These are phyloP conservation scores for Tenualosa ilisha DNA, from an alignment of 2,797 vertebrate genomes.

Conservation along the genomic window DNA sequence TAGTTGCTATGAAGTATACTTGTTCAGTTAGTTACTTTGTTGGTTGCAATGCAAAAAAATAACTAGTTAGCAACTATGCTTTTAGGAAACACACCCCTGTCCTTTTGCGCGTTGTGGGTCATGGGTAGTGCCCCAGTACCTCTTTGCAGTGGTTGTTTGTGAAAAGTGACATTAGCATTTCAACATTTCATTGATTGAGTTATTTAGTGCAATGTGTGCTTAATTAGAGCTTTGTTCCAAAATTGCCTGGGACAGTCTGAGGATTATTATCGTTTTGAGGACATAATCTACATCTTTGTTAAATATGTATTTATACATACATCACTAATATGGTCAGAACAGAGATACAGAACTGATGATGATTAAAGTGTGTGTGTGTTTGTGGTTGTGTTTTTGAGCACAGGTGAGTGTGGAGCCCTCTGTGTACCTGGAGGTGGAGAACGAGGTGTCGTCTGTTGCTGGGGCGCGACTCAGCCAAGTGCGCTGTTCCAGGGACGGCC, in stretches of 20 bases:
- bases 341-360: too few relatives aligned
- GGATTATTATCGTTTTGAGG: too few relatives aligned
- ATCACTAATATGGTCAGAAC: too few relatives aligned
- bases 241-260: neutral
- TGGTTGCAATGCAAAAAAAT: too few relatives aligned
- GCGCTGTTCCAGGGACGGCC: conserved; percentile 87
- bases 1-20: too few relatives aligned
- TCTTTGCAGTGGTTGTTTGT: neutral
- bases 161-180: neutral
- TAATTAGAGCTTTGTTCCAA: neutral
- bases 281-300: too few relatives aligned
- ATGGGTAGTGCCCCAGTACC: neutral
- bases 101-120: neutral
- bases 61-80: too few relatives aligned
- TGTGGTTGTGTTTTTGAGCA: conserved; percentile 33
- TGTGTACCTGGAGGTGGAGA: conserved; percentile 94
- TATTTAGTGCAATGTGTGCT: neutral
- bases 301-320: too few relatives aligned
- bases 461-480: conserved; percentile 90
- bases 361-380: neutral
- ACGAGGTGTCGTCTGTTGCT: conserved; percentile 83
- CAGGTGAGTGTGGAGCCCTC: conserved; percentile 90
- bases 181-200: too few relatives aligned
- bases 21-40: too few relatives aligned
- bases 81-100: too few relatives aligned